Base-by-base conservation (phyloP, 2,113 vertebrate species). In the Forbesichthys agassizii region DNA sequence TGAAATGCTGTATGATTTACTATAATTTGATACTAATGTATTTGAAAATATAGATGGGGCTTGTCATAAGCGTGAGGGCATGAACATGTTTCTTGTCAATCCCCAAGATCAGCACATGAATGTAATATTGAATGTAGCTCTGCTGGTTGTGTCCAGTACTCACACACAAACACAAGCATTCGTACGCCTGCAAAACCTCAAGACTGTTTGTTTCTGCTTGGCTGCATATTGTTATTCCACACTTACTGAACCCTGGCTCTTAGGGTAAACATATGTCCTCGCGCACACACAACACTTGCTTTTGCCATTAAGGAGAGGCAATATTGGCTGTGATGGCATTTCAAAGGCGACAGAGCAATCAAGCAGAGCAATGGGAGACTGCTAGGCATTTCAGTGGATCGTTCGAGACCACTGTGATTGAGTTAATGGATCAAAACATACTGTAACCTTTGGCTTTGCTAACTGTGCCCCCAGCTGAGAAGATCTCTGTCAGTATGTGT, bases 281-380 rank as follows among this genome's bases (percentile, higher is more conserved):
- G 1, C 46, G 49, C 33, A 62, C 10, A 27, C 48, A n/a, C 27
- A 51, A 64, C 63, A 14, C 9, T 12, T 51, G 11, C 49, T 51
- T 10, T 51, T 11, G 51, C 61, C 52, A 60, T 64, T 51, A 61
- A 61, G 27, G 59, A 73, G 61, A 57, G 55, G 53, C 63, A 16
- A 56, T 62, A 64, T 81, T 66, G 65, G 62, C 66, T 71, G 72
- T 74, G 57, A 68, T 78, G 70, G 68, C 81, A 77, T 77, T 83
- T 83, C 4, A 63, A 75, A 81, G 55, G 73, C 76, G 78, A 74
- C 63, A 75, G 57, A 55, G 65, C 68, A 69, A 81, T 75, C 53
- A 69, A 75, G 80, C 33, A 33, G 64, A 70, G 57, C 70, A 51
- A 61, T 57, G 53, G 69, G 68, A 71, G 64, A 70, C 70, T n/a